Conservation (phyloP, 2,797 vertebrate genomes). For the Pseudomugil gertrudae region DNA sequence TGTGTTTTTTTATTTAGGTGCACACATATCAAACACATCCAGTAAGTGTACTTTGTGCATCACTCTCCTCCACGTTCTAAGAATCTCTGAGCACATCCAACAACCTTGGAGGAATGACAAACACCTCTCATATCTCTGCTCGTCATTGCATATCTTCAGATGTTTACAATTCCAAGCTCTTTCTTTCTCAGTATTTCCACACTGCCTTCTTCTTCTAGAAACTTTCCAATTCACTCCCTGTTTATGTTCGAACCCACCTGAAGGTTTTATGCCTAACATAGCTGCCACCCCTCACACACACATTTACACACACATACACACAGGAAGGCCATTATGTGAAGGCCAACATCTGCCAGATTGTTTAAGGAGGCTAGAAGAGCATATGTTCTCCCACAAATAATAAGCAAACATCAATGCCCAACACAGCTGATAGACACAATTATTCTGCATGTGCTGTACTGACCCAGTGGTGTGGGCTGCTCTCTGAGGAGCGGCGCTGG, state of each 20-base stretch:
- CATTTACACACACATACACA: not conserved
- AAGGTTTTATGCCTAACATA: conserved; percentile 20
- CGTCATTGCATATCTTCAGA: conserved; percentile 14
- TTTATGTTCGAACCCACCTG: conserved; percentile 17
- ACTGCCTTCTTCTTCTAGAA: not conserved
- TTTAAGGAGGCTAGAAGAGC: conserved; percentile 41
- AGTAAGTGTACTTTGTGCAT: conserved; percentile 7
- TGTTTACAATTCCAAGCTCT: conserved; percentile 17
- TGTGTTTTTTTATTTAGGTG: not conserved
- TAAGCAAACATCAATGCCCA: conserved; percentile 27
- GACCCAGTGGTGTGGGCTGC: conserved; percentile 81
- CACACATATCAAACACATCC: not conserved
- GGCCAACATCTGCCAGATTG: conserved; percentile 53
- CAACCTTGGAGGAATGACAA: conserved; percentile 52
- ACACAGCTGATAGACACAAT: conserved; percentile 16
- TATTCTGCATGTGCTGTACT: conserved; percentile 52
- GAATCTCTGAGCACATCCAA: conserved; percentile 24
- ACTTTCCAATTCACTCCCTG: not conserved
- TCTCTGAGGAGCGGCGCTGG: conserved; percentile 81
- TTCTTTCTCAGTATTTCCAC: conserved; percentile 5
- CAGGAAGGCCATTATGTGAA: conserved; percentile 32
- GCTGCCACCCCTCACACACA: conserved; percentile 4
- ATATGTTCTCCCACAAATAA: conserved; percentile 28
- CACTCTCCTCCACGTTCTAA: conserved; percentile 28
- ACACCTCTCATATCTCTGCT: conserved; percentile 23